phyloP scores from a whole-genome alignment of 2,888 invertebrate species.

The Shargacucullia verbasci region DNA sequence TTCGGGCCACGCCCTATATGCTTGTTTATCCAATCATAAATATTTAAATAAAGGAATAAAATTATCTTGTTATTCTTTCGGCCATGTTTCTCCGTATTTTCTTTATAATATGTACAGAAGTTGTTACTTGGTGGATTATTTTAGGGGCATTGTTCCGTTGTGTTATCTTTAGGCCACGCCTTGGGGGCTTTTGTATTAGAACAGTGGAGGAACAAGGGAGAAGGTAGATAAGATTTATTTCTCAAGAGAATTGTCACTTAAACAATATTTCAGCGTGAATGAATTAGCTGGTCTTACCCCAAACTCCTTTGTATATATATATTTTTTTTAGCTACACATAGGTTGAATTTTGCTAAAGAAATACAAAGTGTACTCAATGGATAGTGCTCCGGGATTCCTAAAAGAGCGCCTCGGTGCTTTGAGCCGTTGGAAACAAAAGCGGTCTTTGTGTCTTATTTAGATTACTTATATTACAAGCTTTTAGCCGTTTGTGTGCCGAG shows the following conservation, averaged over 20 bases:
- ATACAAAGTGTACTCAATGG: slow-evolving; percentile 30
- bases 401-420: slow-evolving; percentile 14
- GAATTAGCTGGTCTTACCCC: too few relatives aligned
- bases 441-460: slow-evolving; percentile 22
- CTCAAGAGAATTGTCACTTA: too few relatives aligned
- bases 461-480: slow-evolving; percentile 7
- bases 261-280: too few relatives aligned
- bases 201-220: not conserved
- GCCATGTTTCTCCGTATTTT: slow-evolving; percentile 19
- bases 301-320: too few relatives aligned
- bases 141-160: slow-evolving; percentile 3
- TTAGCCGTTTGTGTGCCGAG: not conserved
- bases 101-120: slow-evolving; percentile 2
- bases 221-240: not conserved
- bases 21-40: slow-evolving; percentile 34
- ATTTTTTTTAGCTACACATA: slow-evolving; percentile 12
- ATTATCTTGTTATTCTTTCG: slow-evolving; percentile 22
- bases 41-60: slow-evolving; percentile 40
- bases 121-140: slow-evolving; percentile 23
- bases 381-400: slow-evolving; percentile 19
- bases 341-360: slow-evolving; percentile 26
- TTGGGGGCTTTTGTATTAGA: not conserved
- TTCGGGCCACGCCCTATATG: slow-evolving; percentile 10
- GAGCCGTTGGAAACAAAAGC: slow-evolving; percentile 25
- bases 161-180: not conserved